These are phyloP conservation scores for Bombus picipes DNA, from an alignment of 1,140 invertebrate genomes.

Conservation along the genomic window DNA sequence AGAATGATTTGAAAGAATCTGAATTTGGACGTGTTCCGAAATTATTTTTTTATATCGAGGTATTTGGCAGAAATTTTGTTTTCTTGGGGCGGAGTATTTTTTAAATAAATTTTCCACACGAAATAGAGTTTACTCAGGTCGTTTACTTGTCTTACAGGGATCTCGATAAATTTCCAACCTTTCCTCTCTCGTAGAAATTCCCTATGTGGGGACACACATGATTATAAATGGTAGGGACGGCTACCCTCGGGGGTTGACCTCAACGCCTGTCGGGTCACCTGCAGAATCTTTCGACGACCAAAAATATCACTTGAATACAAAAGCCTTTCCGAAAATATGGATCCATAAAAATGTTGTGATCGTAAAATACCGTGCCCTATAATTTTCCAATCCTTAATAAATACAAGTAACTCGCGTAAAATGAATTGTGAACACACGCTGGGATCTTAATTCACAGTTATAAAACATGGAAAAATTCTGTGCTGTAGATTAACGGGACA, in stretches of 20 bases:
- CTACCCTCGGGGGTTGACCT: conserved; percentile 48
- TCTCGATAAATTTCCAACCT: conserved; percentile 50
- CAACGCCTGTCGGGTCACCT: conserved; percentile 32
- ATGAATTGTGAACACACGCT: background rate
- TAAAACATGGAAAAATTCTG: background rate
- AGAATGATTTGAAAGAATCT: background rate
- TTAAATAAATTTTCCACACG: background rate
- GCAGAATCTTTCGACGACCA: conserved; percentile 46
- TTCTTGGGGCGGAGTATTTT: background rate
- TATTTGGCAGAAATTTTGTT: background rate
- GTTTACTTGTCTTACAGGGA: conserved; percentile 32
- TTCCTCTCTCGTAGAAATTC: conserved; percentile 28
- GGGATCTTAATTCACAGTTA: background rate
- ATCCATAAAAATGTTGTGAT: background rate
- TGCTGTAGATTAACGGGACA: background rate
- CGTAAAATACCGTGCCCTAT: background rate
- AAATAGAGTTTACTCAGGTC: conserved; percentile 22
- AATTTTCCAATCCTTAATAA: background rate
- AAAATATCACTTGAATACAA: conserved; percentile 47
- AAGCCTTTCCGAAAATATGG: conserved; percentile 8
- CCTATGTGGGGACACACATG: conserved; percentile 37
- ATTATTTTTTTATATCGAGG: background rate
- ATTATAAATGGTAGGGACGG: conserved; percentile 45
- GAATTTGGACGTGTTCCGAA: too few relatives aligned
- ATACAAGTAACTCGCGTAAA: background rate